These are phyloP conservation scores for Spilosoma lubricipeda DNA, from an alignment of 2,888 invertebrate genomes.

Conservation along the genomic window DNA sequence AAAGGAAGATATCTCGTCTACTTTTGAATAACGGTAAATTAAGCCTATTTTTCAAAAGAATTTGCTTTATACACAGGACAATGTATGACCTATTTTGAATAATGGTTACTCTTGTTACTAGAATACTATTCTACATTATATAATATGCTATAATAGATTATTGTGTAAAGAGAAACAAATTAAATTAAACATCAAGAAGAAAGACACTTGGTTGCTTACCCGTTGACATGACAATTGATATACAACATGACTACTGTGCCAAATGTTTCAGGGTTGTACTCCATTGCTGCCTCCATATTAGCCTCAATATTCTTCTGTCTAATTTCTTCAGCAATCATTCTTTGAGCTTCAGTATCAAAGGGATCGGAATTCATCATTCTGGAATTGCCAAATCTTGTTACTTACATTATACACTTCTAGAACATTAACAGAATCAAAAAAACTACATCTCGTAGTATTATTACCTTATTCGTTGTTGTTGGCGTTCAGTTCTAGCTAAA, in stretches of 20 bases:
- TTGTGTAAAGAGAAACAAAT: background rate
- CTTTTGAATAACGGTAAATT: background rate
- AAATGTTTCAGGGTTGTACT: constrained; percentile 99
- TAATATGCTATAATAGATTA: background rate
- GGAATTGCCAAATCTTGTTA: constrained; percentile 18
- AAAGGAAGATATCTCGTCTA: background rate
- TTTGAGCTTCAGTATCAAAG: constrained; percentile 97
- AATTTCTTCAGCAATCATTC: constrained; percentile 98
- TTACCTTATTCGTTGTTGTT: constrained; percentile 90
- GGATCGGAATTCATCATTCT: constrained; percentile 97
- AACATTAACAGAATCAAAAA: background rate
- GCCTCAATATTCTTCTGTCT: constrained; percentile 98
- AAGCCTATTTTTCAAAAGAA: background rate
- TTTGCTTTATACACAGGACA: background rate
- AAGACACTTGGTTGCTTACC: constrained; percentile 69
- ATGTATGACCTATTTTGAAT: background rate
- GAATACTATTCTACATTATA: background rate
- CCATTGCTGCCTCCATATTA: constrained; percentile 99
- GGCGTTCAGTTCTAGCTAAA: constrained; percentile 92
- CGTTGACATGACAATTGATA: constrained; percentile 98
- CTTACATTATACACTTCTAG: background rate
- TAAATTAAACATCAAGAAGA: background rate
- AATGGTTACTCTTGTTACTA: background rate
- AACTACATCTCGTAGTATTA: background rate
- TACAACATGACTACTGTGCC: constrained; percentile 99